Evolutionary conservation across 2,888 invertebrate species (phyloP).

Genomic region (Sphaeridia pumilis): DNA sequence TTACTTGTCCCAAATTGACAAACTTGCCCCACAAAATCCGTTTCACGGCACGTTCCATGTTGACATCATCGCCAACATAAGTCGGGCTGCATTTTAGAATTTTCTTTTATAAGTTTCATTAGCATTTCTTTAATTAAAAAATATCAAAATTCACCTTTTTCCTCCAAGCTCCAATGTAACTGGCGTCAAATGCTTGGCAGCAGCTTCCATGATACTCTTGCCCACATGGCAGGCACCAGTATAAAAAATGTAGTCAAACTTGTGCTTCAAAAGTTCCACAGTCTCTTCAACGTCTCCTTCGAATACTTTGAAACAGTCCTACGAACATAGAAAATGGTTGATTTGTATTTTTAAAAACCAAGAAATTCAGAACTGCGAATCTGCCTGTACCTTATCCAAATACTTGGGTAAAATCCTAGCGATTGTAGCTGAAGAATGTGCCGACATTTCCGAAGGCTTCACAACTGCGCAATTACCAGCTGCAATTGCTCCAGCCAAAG

Average conservation of each 20-base stretch:
- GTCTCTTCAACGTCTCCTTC: slow-evolving; percentile 77
- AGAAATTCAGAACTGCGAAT: neutral
- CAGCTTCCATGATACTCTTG: slow-evolving; percentile 65
- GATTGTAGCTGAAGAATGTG: slow-evolving; percentile 58
- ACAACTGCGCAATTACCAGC: slow-evolving; percentile 74
- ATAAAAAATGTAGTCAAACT: slow-evolving; percentile 84
- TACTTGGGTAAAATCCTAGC: slow-evolving; percentile 71
- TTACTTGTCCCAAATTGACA: slow-evolving; percentile 14
- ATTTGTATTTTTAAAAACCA: too few relatives aligned
- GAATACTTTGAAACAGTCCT: slow-evolving; percentile 68
- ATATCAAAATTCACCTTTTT: slow-evolving; percentile 49
- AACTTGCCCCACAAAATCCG: slow-evolving; percentile 87
- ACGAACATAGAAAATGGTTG: too few relatives aligned
- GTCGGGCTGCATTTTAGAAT: slow-evolving; percentile 48
- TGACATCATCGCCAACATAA: slow-evolving; percentile 68
- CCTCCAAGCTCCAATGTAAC: slow-evolving; percentile 86
- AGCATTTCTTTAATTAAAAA: neutral
- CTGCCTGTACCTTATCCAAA: slow-evolving; percentile 48
- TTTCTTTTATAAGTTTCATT: neutral
- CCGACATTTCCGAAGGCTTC: slow-evolving; percentile 88
- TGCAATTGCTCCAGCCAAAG: slow-evolving; percentile 46
- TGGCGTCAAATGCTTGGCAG: slow-evolving; percentile 72
- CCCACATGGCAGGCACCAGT: slow-evolving; percentile 70
- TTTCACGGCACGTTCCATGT: slow-evolving; percentile 53
- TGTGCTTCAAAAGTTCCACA: slow-evolving; percentile 67